Evolutionary conservation across 2,888 invertebrate species (phyloP).

Genomic region (Meliscaeva auricollis): DNA sequence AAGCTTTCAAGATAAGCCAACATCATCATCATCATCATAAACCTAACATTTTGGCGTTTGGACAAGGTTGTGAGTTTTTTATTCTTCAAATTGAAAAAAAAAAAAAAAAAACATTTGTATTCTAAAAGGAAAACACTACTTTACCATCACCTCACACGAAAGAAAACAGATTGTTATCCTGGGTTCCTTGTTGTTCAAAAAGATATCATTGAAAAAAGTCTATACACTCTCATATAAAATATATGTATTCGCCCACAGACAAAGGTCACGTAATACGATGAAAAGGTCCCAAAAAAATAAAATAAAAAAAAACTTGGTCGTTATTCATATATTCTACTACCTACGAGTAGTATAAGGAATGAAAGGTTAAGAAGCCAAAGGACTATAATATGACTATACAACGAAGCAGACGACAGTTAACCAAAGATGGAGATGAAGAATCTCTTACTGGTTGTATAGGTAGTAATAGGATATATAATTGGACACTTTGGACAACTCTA

Average conservation of each 20-base stretch:
- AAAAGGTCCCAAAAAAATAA: slow-evolving; percentile 13
- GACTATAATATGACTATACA: slow-evolving; percentile 4
- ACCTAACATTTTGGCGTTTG: background rate
- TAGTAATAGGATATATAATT: slow-evolving; percentile 56
- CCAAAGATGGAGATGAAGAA: slow-evolving; percentile 19
- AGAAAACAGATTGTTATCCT: slow-evolving; percentile 53
- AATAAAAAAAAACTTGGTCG: slow-evolving; percentile 25
- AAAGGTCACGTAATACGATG: slow-evolving; percentile 47
- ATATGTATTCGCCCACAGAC: slow-evolving; percentile 5
- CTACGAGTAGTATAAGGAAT: background rate
- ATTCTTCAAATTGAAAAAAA: slow-evolving; percentile 29
- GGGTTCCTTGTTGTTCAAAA: slow-evolving; percentile 3
- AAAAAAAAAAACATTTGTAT: too few species aligned
- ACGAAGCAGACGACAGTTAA: slow-evolving; percentile 10
- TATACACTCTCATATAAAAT: too few species aligned
- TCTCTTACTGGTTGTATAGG: background rate
- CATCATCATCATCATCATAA: slow-evolving; percentile 45
- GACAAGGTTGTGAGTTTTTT: background rate
- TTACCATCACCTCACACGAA: slow-evolving; percentile 3
- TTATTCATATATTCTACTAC: slow-evolving; percentile 34
- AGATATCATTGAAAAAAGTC: slow-evolving; percentile 45
- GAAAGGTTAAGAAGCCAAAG: slow-evolving; percentile 31
- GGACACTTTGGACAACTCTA: slow-evolving; percentile 44
- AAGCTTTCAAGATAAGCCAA: slow-evolving; percentile 36
- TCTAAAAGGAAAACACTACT: slow-evolving; percentile 9